A percentile compares a stretch with the other conserved stretches of the same genome.
Evolutionary conservation across 2,888 invertebrate species (phyloP).

Genomic region (Cacoxenus indagator): DNA sequence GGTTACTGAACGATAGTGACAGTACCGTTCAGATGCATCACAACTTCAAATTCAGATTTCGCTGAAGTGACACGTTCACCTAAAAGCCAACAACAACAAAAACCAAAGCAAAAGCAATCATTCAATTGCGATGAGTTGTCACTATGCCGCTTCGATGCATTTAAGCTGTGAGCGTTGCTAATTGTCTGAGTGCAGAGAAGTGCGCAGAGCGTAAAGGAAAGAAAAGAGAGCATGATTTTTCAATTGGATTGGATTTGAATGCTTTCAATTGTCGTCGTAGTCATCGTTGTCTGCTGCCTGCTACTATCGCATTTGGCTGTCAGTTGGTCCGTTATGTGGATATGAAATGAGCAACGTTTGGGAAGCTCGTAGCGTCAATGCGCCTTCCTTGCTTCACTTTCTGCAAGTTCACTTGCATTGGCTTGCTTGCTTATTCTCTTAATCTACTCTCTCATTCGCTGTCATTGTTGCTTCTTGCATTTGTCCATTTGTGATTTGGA

Average conservation of each 20-base stretch:
- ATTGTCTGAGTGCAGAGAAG: neutral
- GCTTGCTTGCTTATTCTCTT: slow-evolving; percentile 19
- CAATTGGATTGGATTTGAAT: slow-evolving; percentile 32
- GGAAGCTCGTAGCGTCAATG: neutral
- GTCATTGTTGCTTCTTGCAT: slow-evolving; percentile 20
- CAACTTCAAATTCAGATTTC: no score
- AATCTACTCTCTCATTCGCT: no score
- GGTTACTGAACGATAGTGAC: no score
- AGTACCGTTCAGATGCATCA: no score
- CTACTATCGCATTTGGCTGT: neutral
- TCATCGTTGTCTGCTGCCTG: slow-evolving; percentile 21
- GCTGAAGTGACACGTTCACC: no score
- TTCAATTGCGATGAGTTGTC: slow-evolving; percentile 4
- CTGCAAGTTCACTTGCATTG: neutral
- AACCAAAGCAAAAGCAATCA: neutral
- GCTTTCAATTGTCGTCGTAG: slow-evolving; percentile 29
- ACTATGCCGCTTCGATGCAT: slow-evolving; percentile 6
- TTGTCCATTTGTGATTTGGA: slow-evolving; percentile 22
- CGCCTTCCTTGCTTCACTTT: neutral
- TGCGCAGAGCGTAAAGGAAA: neutral
- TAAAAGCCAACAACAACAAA: slow-evolving; percentile 15
- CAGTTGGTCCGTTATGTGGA: neutral
- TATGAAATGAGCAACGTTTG: neutral
- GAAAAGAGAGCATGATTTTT: slow-evolving; percentile 5
- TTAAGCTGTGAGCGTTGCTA: neutral